Evolutionary conservation across 2,113 vertebrate genomes (phyloP).

Genomic region (Brachyhypopomus occidentalis): DNA sequence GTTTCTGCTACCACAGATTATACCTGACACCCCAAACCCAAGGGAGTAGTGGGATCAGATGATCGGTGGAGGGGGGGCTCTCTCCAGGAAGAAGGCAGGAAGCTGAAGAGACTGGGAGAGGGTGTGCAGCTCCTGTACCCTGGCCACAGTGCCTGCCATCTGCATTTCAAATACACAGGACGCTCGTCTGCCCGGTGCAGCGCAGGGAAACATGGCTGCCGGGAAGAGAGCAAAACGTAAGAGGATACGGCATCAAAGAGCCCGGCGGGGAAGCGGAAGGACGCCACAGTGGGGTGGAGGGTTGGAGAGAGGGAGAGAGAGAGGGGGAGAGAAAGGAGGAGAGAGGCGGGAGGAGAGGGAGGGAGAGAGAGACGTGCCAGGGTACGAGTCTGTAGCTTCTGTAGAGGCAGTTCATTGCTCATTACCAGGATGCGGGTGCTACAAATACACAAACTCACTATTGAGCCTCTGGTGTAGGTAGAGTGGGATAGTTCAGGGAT

Average conservation of each 20-base stretch:
- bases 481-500: not conserved
- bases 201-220: slow-evolving; percentile 75
- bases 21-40: slow-evolving; percentile 68
- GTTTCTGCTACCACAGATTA: slow-evolving; percentile 71
- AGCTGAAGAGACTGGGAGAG: slow-evolving; percentile 66
- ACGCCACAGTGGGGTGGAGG: slow-evolving; percentile 47
- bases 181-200: slow-evolving; percentile 76
- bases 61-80: slow-evolving; percentile 61
- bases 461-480: not conserved
- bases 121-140: slow-evolving; percentile 71
- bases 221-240: slow-evolving; percentile 74
- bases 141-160: slow-evolving; percentile 66
- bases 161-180: slow-evolving; percentile 79
- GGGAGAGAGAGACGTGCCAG: slow-evolving; percentile 29
- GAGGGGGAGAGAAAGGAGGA: slow-evolving; percentile 30
- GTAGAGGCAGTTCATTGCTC: slow-evolving; percentile 35
- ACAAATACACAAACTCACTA: slow-evolving; percentile 1
- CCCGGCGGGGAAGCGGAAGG: slow-evolving; percentile 70
- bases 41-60: slow-evolving; percentile 66
- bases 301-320: slow-evolving; percentile 25
- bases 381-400: slow-evolving; percentile 60
- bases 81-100: slow-evolving; percentile 56
- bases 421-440: not conserved
- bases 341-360: slow-evolving; percentile 33
- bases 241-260: slow-evolving; percentile 77